Base-by-base conservation (phyloP, 1,140 invertebrate species). In the Bicyclus anynana region DNA sequence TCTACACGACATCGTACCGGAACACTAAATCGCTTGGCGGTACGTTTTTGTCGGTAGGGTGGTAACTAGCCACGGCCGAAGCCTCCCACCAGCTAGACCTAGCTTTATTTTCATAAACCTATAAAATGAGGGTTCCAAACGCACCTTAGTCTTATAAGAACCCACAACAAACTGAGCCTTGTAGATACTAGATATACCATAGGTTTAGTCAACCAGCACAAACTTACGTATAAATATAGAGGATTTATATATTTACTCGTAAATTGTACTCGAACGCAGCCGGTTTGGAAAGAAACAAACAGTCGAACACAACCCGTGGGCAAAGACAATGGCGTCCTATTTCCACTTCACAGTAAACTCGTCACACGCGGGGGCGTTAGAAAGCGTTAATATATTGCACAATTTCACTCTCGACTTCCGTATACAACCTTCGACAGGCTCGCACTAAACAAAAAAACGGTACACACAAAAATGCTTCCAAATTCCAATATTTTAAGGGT, bases 351-450 rank as follows among this genome's bases (percentile, higher is more conserved):
- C 16, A 18, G 40, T 44, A 44, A 38, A 44, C 44, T 47, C 44
- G 44, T 47, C 44, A 47, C 44, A 47, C 20, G 53, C 33, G 57
- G 49, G 54, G 65, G 61, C 62, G 65, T 67, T 67, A 61, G 65
- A 67, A 67, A 67, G 65, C 55, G 58, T 40, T 53, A 44, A 44
- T 53, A 37, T 35, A 56, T 63, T 59, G 49, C 61, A 48, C 52
- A 64, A 63, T 64, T 61, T 60, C 60, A 64, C 62, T 64, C 51
- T 63, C 53, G 48, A 50, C 65, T 67, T 63, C 65, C 57, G 65
- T 54, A 13, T 49, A 59, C 49, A 23, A 23, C 5, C 26, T 38
- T 20, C 48, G 46, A 58, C 14, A 14, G 37, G 2, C 37, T 38
- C 13, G 37, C 37, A 6, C 13, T 38, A 38, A 17, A 38, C 3